Evolutionary conservation across 2,888 invertebrate genomes (phyloP), one percentile per base, ranked within the genome.

Genomic region (Drosophila gaucha): DNA sequence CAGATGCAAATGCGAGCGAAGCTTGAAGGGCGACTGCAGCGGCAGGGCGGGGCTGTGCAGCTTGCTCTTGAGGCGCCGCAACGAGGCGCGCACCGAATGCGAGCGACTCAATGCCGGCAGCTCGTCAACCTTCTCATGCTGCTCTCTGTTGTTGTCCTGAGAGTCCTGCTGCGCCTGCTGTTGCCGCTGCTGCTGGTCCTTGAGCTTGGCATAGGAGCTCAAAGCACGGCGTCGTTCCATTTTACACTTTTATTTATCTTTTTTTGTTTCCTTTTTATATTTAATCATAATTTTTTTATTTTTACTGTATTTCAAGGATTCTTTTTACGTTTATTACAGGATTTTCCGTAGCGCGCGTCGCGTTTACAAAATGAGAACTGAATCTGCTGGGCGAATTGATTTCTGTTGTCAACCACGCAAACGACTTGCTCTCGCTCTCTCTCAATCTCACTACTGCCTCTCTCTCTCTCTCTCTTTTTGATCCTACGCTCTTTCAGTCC

Each of bases 51-150:
- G 86, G 63, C 89, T 89, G 16, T 91, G 83, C 46, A 91, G 78
- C 79, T 94, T 93, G 92, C 94, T 94, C 90, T 94, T 94, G 64
- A 95, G 94, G 89, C 94, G 91, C 74, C 95, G 94, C 77, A 95
- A 92, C 76, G 95, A 95, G 77, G 95, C 94, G 83, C 95, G 93
- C 89, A 95, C 95, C 74, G 95, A 95, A 90, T 94, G 93, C 75
- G 95, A 93, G 76, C 95, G 94, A 75, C 94, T 94, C 80, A 93
- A 64, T 3, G 74, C 62, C 24, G 87, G 87, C 55, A 80, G 31
- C 0, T 67, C 65, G 47, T 83, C 52, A 14, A 10, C 14, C 33
- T 39, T 30, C 14, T 47, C 62, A 5, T 57, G 55, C 1, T 51
- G 35, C n/a, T 52, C 74, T 39, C 46, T 47, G 26, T 57, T 26